Evolutionary conservation across 2,797 vertebrate genomes (phyloP).

Genomic region (Gila robusta): DNA sequence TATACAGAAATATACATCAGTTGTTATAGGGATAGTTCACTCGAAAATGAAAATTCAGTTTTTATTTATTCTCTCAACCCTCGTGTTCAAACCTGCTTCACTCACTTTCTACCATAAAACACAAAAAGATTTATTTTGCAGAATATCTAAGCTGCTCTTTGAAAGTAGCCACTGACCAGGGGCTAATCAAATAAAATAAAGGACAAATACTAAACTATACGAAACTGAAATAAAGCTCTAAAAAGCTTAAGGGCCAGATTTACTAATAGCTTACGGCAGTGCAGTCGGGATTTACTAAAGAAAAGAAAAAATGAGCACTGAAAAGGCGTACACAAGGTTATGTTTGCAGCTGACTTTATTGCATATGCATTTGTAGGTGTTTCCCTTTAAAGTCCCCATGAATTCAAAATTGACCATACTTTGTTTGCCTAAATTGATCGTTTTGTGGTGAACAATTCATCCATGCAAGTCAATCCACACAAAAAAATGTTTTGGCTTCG

Average conservation of each 20-base stretch:
- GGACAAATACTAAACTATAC: background rate
- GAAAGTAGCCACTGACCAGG: background rate
- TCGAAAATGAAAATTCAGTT: background rate
- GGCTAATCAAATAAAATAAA: background rate
- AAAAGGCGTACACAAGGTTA: no score
- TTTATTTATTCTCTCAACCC: background rate
- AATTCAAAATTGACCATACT: no score
- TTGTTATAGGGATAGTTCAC: conserved; percentile 41
- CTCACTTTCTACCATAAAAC: background rate
- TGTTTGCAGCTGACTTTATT: no score
- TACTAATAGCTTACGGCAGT: background rate
- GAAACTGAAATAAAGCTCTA: background rate
- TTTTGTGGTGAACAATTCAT: no score
- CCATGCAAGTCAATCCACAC: no score
- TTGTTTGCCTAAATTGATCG: no score
- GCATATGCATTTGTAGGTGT: no score
- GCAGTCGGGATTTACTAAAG: background rate
- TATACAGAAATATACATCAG: conserved; percentile 80
- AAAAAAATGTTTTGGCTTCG: no score
- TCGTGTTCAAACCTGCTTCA: background rate
- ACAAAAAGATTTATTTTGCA: background rate
- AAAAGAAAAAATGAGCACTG: no score
- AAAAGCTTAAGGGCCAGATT: background rate
- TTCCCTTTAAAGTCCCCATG: no score
- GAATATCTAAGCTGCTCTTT: background rate